Evolutionary conservation across 2,888 invertebrate genomes (phyloP).

Genomic region (Diogma glabrata): DNA sequence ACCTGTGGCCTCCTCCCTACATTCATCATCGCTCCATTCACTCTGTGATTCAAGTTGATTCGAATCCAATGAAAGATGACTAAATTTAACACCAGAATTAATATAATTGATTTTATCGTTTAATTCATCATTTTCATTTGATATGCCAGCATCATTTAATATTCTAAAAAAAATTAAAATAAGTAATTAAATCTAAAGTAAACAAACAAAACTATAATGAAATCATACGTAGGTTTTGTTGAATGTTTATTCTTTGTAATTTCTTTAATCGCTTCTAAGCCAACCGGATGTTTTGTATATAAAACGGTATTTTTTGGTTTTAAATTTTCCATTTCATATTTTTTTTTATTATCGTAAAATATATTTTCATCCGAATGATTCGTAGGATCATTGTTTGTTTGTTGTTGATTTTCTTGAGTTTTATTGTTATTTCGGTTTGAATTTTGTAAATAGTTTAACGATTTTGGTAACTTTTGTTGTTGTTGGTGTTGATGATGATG

Average conservation of each 20-base stretch:
- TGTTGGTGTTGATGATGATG: neutral
- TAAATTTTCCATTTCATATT: conserved; percentile 25
- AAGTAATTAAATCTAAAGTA: too few relatives aligned
- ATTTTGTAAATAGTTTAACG: conserved; percentile 3
- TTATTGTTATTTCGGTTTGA: neutral
- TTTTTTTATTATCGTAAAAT: conserved; percentile 19
- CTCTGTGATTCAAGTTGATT: conserved; percentile 58
- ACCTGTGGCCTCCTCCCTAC: conserved; percentile 52
- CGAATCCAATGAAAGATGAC: conserved; percentile 35
- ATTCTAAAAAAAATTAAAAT: too few relatives aligned
- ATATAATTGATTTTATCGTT: conserved; percentile 20
- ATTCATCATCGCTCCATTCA: conserved; percentile 65
- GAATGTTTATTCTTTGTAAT: conserved; percentile 52
- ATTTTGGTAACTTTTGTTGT: conserved; percentile 7
- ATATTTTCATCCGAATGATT: neutral
- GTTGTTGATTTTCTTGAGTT: neutral
- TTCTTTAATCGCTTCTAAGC: conserved; percentile 66
- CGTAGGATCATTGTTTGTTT: neutral
- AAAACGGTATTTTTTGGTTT: conserved; percentile 15
- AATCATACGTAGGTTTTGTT: conserved; percentile 26
- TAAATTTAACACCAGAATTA: conserved; percentile 38
- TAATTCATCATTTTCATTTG: conserved; percentile 28
- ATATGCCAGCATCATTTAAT: neutral
- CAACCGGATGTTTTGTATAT: conserved; percentile 49
- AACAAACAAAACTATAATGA: too few relatives aligned